These are phyloP conservation scores for Leptatherina wallacei DNA, from an alignment of 2,797 vertebrate species.

Conservation along the genomic window DNA sequence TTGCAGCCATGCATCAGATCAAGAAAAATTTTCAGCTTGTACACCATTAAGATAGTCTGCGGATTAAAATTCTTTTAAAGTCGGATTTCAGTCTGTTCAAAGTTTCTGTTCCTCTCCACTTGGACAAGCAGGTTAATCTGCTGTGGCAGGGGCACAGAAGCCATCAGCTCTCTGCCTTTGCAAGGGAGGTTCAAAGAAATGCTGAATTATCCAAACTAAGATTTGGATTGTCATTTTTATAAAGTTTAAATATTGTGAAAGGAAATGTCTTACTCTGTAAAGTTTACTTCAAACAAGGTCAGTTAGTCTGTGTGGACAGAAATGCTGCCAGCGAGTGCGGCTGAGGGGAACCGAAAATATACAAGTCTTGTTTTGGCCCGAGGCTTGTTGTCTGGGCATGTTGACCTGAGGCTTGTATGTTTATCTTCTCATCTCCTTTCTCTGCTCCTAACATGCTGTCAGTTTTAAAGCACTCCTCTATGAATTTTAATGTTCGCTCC, in stretches of 20 bases:
- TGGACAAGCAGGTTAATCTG: conserved; percentile 52
- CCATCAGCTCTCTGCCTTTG: conserved; percentile 16
- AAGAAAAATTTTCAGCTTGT: conserved; percentile 48
- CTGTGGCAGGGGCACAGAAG: conserved; percentile 15
- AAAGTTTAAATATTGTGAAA: conserved; percentile 16
- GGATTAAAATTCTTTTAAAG: conserved; percentile 65
- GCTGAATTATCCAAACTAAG: conserved; percentile 7
- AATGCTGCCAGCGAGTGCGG: conserved; percentile 9
- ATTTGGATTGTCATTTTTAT: conserved; percentile 1
- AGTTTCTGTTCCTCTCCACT: conserved; percentile 41
- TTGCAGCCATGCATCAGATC: conserved; percentile 66
- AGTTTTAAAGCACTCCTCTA: conserved; percentile 44
- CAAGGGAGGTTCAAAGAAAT: conserved; percentile 2
- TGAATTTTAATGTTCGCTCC: conserved; percentile 73
- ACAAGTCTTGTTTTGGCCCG: conserved; percentile 36
- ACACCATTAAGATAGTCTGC: conserved; percentile 54
- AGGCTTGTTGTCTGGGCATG: conserved; percentile 51
- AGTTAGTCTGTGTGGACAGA: conserved; percentile 16
- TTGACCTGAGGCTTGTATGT: conserved; percentile 36
- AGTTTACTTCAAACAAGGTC: conserved; percentile 8
- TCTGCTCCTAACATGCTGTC: conserved; percentile 27
- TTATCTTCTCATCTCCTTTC: conserved; percentile 52
- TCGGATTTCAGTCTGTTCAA: conserved; percentile 43
- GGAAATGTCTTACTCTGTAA: background rate
- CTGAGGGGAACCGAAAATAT: conserved; percentile 24